Base-by-base conservation (phyloP, 2,888 invertebrate species). In the Salticus scenicus region DNA sequence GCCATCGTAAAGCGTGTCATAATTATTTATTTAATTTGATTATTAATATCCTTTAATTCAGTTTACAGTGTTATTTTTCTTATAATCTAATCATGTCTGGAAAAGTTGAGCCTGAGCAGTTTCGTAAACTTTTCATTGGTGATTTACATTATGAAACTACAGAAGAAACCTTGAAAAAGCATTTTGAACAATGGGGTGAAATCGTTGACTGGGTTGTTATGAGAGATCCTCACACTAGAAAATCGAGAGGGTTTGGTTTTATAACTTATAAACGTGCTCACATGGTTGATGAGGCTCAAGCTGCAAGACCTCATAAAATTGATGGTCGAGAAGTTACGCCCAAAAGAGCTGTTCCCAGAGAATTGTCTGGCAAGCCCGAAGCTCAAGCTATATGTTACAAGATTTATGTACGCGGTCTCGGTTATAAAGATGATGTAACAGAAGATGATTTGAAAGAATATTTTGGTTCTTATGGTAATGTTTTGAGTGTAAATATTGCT, bases 231-330 rank as follows among this genome's bases (percentile, higher is more conserved):
- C 95, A 95, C 90, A 98, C 98, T 0, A 97, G 97, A 90, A 93
- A 98, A 86, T 98, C 98, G 0, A 93, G 99, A 88, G 99, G 99
- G 0, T 99, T 99, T 92, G 99, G 99, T 4, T 99, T 99, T 90
- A 97, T 99, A 75, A 99, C 99, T 8, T 99, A 98, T 91, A 96
- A 97, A 0, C 93, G 95, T 88, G 96, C 97, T 10, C 95, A 95
- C 89, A 97, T 97, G 97, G 97, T 99, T 20, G 98, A 99, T 92
- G 96, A 96, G 90, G 98, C 98, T 8, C 98, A 98, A 91, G 90
- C 91, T 73, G 92, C 92, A 77, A 90, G 94, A 83, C 98, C 98
- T 0, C 98, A 98, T 90, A 94, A 95, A 90, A 96, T 98, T 86
- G 98, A 98, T 92, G 97, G 97, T 73, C 94, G 97, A 89, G 95